Base-by-base conservation (phyloP, 2,113 vertebrate genomes). In the Lagopus muta region DNA sequence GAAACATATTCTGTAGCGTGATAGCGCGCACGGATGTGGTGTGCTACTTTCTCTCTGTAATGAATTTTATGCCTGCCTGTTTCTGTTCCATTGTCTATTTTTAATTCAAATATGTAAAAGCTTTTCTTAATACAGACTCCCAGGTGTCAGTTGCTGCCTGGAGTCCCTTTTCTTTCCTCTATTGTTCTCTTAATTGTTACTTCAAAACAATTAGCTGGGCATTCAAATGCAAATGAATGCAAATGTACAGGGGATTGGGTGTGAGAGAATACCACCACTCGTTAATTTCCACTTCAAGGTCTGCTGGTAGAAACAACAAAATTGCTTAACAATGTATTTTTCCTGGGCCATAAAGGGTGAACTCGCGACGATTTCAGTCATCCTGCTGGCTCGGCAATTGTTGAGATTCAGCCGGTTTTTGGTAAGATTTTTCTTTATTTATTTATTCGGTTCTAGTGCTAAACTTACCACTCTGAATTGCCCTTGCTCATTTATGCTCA, bases 121-220 rank as follows among this genome's bases (percentile, higher is more conserved):
- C 93, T 96, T 97, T 97, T 97, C 94, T 97, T 97, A 97, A 97
- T 97, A 97, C 97, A 96, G 86, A 94, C 93, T 98, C 96, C 98
- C 98, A 98, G 97, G 97, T 98, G 98, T 98, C 97, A 97, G 94
- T 97, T 97, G 95, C 97, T 96, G 96, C 96, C 94, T 97, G 91
- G 94, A 97, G 96, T 96, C 94, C 96, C 97, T 96, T 98, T 96
- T 96, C 96, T 98, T 97, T 96, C 94, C 96, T 97, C 95, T 91
- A 98, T 98, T 98, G 97, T 98, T 98, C 97, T 97, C 97, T 97
- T 98, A 98, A 98, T 98, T 98, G 97, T 98, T 97, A 97, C 97
- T 98, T 98, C 96, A 98, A 97, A 98, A 98, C 98, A 98, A 98
- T 98, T 98, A 98, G 96, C 96, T 97, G 89, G 92, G 85, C 96